These are phyloP conservation scores for Otocyon megalotis DNA, from an alignment of 2,113 vertebrate genomes.

Conservation along the genomic window DNA sequence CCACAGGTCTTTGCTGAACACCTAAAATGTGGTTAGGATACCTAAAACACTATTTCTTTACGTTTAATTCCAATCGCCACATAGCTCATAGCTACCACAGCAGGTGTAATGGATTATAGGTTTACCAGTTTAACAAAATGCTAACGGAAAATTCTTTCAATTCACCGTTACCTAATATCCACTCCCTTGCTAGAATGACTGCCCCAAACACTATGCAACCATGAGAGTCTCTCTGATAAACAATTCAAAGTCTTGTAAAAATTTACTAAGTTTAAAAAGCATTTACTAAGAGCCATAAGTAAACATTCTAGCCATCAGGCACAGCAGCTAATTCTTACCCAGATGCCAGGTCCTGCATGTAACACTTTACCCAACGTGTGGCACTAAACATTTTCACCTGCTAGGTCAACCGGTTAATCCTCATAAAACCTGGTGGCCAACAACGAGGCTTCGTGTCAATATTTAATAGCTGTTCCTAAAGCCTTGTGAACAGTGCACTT, in stretches of 20 bases:
- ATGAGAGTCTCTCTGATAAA: neutral
- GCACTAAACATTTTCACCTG: neutral
- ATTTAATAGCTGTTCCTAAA: slow-evolving; percentile 2
- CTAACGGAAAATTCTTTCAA: slow-evolving; percentile 8
- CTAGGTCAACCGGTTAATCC: neutral
- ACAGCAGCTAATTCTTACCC: neutral
- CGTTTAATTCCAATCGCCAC: neutral
- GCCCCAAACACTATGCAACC: neutral
- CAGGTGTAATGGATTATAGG: neutral
- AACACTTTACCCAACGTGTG: neutral
- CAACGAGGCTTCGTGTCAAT: neutral
- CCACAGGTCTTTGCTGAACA: neutral
- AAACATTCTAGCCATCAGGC: neutral
- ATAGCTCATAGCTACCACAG: neutral
- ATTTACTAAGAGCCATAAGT: neutral
- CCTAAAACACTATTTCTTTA: neutral
- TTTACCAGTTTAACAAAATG: slow-evolving; percentile 24
- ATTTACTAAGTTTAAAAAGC: neutral
- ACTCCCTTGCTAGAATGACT: neutral
- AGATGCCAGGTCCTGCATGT: neutral
- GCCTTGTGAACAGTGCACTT: neutral
- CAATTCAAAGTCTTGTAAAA: neutral
- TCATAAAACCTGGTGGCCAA: slow-evolving; percentile 27
- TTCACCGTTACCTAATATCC: neutral
- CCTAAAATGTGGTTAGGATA: neutral